A percentile compares a stretch with the other conserved stretches of the same genome.
These are phyloP conservation scores for Drosophila neutralis DNA, from an alignment of 2,888 invertebrate genomes.

Conservation along the genomic window DNA sequence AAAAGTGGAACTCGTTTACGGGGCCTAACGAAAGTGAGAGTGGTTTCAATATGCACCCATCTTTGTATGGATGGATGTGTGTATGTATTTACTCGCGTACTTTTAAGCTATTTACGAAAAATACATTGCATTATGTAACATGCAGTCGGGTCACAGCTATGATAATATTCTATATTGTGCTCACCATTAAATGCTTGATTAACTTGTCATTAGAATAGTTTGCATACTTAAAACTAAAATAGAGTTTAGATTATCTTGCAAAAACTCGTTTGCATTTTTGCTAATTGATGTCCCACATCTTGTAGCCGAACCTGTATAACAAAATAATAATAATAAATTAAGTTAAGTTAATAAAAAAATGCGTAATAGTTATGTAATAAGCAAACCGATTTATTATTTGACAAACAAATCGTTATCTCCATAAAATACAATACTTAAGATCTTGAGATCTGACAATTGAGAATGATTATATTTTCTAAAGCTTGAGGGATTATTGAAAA, in stretches of 20 bases:
- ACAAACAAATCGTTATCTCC: background rate
- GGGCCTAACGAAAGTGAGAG: constrained; percentile 72
- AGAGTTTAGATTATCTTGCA: background rate
- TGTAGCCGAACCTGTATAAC: background rate
- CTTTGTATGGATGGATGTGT: constrained; percentile 5
- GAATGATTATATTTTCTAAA: background rate
- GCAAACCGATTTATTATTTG: background rate
- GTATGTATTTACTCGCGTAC: constrained; percentile 2
- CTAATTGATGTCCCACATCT: constrained; percentile 1
- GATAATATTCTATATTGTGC: constrained; percentile 1
- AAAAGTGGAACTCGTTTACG: constrained; percentile 71
- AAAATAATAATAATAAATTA: background rate
- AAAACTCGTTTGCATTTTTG: constrained; percentile 4
- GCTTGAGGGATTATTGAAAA: background rate
- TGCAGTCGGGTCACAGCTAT: background rate
- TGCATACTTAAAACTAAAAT: background rate
- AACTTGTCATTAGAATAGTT: background rate
- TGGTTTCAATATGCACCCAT: constrained; percentile 36
- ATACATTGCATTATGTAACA: constrained; percentile 2
- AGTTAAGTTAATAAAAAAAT: background rate
- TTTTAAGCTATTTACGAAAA: constrained; percentile 7
- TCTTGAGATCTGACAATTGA: background rate
- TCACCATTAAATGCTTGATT: constrained; percentile 1
- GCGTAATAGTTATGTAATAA: background rate
- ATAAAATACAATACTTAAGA: background rate